phyloP scores from a whole-genome alignment of 2,113 vertebrate species.

The Tretioscincus oriximinensis region DNA sequence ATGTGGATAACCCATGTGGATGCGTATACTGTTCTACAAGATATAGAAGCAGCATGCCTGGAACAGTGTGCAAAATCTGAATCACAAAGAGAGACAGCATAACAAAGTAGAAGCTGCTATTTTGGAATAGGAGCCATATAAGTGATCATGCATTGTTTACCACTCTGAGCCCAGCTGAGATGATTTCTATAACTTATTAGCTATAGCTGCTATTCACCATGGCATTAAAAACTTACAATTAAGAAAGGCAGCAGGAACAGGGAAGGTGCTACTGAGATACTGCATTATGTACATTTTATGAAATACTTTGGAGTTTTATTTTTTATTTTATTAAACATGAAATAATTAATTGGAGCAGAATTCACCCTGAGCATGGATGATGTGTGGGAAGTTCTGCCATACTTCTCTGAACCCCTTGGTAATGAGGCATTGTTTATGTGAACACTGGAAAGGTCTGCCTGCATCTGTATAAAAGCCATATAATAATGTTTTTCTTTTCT shows the following conservation, averaged over 20 bases:
- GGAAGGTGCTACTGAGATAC: background rate
- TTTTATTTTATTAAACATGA: background rate
- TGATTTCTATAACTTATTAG: background rate
- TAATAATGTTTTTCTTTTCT: background rate
- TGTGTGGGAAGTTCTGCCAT: background rate
- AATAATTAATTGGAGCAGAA: background rate
- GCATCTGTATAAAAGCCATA: background rate
- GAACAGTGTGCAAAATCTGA: too few species aligned
- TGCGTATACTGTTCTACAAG: too few species aligned
- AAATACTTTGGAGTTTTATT: background rate
- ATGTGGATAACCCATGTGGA: too few species aligned
- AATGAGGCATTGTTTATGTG: constrained; percentile 11
- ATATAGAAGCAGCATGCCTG: too few species aligned
- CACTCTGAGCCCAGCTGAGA: background rate
- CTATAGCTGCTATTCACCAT: background rate
- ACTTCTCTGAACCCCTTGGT: background rate
- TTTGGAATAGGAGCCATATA: too few species aligned
- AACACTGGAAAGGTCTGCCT: constrained; percentile 8
- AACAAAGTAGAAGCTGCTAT: too few species aligned
- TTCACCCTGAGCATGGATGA: background rate
- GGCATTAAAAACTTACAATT: background rate
- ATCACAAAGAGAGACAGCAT: too few species aligned
- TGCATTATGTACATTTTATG: background rate
- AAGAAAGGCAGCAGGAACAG: background rate
- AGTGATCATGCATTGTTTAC: background rate